These are phyloP conservation scores for Microcebus tavaratra DNA, from an alignment of 2,113 vertebrate genomes.

Conservation along the genomic window DNA sequence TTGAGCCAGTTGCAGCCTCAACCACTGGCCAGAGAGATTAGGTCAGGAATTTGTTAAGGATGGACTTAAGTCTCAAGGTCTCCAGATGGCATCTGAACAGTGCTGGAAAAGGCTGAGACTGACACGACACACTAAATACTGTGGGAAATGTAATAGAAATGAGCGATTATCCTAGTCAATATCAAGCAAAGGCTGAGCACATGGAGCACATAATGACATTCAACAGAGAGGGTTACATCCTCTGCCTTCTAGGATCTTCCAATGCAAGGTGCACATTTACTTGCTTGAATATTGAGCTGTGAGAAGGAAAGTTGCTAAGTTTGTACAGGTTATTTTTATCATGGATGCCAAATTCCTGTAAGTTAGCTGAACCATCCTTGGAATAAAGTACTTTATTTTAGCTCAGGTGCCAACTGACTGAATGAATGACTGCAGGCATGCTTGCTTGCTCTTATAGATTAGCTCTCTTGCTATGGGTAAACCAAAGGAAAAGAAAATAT, in stretches of 20 bases:
- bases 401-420: neutral
- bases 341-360: neutral
- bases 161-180: neutral
- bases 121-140: neutral
- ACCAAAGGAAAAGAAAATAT: conserved; percentile 16
- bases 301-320: neutral
- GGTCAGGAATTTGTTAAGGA: neutral
- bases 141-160: neutral
- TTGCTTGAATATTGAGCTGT: neutral
- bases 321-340: neutral
- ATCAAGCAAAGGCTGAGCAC: neutral
- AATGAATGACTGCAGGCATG: neutral
- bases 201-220: neutral
- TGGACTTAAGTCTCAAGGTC: neutral
- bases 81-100: neutral
- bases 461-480: conserved; percentile 28
- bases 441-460: neutral
- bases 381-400: neutral
- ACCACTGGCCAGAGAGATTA: neutral
- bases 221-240: neutral
- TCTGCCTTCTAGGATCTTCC: neutral
- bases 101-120: neutral
- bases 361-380: neutral
- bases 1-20: neutral
- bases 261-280: neutral